Evolutionary conservation across 2,797 vertebrate species (phyloP).

Genomic region (Rhynchotus rufescens): DNA sequence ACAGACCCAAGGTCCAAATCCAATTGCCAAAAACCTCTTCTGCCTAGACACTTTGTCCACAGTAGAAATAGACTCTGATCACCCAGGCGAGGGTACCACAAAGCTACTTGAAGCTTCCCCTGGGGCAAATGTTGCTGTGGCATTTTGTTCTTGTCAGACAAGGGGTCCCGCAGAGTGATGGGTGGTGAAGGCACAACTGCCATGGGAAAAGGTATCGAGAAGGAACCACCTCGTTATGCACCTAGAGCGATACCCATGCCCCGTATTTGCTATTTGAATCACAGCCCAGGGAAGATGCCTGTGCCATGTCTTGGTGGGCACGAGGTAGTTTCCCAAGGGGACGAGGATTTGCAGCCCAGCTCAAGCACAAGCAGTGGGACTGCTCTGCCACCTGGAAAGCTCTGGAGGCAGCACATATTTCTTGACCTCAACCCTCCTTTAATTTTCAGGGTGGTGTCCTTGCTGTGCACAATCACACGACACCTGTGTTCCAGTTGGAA

Average conservation of each 20-base stretch:
- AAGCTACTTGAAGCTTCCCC: not conserved
- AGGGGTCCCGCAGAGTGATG: not conserved
- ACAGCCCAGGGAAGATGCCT: not conserved
- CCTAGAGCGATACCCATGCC: not conserved
- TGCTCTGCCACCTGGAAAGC: not conserved
- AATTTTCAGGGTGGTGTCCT: not conserved
- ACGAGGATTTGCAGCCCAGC: not conserved
- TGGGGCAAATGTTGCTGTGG: not conserved
- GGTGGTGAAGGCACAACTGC: not conserved
- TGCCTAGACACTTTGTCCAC: not conserved
- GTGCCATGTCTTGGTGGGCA: not conserved
- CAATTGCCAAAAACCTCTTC: not conserved
- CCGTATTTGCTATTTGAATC: not conserved
- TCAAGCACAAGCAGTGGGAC: not conserved
- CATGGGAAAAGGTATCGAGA: not conserved
- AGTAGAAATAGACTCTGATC: conserved; percentile 3
- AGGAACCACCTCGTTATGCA: not conserved
- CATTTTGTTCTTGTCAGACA: not conserved
- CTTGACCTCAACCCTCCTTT: not conserved
- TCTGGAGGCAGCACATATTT: not conserved
- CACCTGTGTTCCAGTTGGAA: not conserved
- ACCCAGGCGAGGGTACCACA: not conserved
- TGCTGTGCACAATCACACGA: not conserved
- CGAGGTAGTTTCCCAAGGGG: not conserved
- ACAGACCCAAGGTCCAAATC: not conserved